Base-by-base conservation (phyloP, 2,888 invertebrate genomes). In the Drosophila merina region DNA sequence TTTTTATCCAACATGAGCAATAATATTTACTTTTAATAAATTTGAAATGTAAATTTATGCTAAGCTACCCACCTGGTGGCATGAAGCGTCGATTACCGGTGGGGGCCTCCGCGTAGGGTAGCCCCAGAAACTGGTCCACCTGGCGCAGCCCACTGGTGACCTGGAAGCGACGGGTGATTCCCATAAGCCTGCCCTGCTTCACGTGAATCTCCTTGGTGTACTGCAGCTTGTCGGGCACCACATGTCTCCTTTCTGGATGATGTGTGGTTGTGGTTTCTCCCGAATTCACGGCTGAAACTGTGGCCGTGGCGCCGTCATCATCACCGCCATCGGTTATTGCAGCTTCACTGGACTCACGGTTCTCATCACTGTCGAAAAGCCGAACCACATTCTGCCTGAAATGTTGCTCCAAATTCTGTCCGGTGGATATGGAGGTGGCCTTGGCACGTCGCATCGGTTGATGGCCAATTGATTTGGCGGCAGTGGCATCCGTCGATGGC, bases 31-130 rank as follows among this genome's bases (percentile, higher is more conserved):
- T 4, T 14, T 40, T 12, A 40, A 40, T 40, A 12, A 3, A 40
- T 2, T 14, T 20, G 7, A 14, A 40, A 20, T 9, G 1, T 9
- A 20, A 42, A 20, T 42, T 42, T 3, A 8, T 7, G 25, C 10
- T 42, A 7, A 1, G 20, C 2, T 44, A 77, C 89, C 90, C 89
- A 94, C 95, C 95, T 75, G 97, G 97, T 33, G 97, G 97, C 94
- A 97, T 96, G 91, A 97, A 97, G 63, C 97, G 93, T 54, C 95
- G 92, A 62, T 92, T 94, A 5, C 95, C 95, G 4, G 95, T 93
- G 0, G 96, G 96, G 8, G 96, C 94, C 36, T 96, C 96, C 4
- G 97, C 96, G 91, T 96, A 97, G 4, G 96, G 97, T 79, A 97
- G 93, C 2, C 96, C 96, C 57, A 95, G 92, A 89, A 94, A 96